Base-by-base conservation (phyloP, 2,113 vertebrate species). In the Pseudorhombus dupliciocellatus region DNA sequence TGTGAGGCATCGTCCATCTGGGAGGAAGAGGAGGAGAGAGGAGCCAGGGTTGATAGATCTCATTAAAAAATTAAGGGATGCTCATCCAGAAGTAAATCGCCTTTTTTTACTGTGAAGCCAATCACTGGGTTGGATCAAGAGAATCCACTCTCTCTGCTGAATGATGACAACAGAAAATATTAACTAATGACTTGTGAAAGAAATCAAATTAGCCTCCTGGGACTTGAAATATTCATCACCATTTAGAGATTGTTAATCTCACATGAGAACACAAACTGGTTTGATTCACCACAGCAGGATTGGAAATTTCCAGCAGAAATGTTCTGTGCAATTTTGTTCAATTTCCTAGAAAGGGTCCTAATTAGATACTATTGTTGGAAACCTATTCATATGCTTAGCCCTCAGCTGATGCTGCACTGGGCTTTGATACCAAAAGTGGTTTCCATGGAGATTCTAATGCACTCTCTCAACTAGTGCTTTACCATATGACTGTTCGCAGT, bases 361-460 rank as follows among this genome's bases (percentile, higher is more conserved):
- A 93, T 93, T 91, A 92, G 76, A 87, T 81, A 71, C 78, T 81
- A 91, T 91, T 93, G 86, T 90, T 91, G 88, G 81, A 90, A 85
- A 87, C 83, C 72, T 80, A 84, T 88, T 88, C 56, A 57, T 81
- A 77, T 84, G 91, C 78, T 89, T 87, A 84, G 84, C 84, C 89
- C 86, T 90, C 81, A 80, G 88, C 74, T 85, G 85, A 94, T 90
- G 92, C 89, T 92, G 91, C 91, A 91, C 92, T 87, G 87, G 87
- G 93, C 90, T 91, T 84, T 88, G 76, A 92, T 91, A 91, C 80
- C 87, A 84, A 91, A 93, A 92, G 87, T 84, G 89, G 94, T 94
- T 94, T 91, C 94, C 92, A 94, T 94, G 94, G 92, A 82, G 89
- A 94, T 89, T 80, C 68, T 92, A 89, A 91, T 90, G 91, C 85